These are phyloP conservation scores for Amphiprion ocellaris DNA, from an alignment of 2,113 vertebrate species.

Conservation along the genomic window DNA sequence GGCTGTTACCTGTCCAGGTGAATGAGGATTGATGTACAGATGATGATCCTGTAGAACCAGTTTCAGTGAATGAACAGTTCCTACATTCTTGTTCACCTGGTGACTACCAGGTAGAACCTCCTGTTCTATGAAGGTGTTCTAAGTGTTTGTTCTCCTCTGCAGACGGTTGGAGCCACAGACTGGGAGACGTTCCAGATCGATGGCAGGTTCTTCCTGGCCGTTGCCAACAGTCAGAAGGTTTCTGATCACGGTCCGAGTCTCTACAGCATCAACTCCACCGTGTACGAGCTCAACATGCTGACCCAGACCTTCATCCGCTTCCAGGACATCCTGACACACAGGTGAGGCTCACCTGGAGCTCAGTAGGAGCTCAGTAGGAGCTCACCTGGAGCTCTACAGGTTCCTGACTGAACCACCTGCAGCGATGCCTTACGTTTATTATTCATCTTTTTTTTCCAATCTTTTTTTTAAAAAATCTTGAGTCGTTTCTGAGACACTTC, in stretches of 20 bases:
- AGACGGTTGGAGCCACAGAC: conserved; percentile 95
- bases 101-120: too few relatives aligned
- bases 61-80: too few relatives aligned
- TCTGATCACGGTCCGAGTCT: conserved; percentile 77
- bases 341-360: conserved; percentile 78
- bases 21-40: too few relatives aligned
- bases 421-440: too few relatives aligned
- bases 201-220: conserved; percentile 91
- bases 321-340: conserved; percentile 95
- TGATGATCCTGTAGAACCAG: too few relatives aligned
- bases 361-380: too few relatives aligned
- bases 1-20: too few relatives aligned
- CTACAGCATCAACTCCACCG: conserved; percentile 94
- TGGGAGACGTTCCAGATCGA: conserved; percentile 93
- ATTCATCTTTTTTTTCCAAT: too few relatives aligned
- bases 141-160: background rate
- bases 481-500: too few relatives aligned
- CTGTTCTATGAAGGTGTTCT: background rate
- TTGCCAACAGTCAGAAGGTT: conserved; percentile 95
- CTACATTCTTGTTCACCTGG: too few relatives aligned
- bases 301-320: conserved; percentile 93
- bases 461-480: too few relatives aligned
- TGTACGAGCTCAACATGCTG: conserved; percentile 93
- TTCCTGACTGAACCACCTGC: too few relatives aligned
- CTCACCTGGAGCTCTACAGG: background rate